Percentiles rank a stretch among this genome's conserved stretches.
These are phyloP conservation scores for Brachionichthys hirsutus DNA, from an alignment of 2,113 vertebrate species.

Conservation along the genomic window DNA sequence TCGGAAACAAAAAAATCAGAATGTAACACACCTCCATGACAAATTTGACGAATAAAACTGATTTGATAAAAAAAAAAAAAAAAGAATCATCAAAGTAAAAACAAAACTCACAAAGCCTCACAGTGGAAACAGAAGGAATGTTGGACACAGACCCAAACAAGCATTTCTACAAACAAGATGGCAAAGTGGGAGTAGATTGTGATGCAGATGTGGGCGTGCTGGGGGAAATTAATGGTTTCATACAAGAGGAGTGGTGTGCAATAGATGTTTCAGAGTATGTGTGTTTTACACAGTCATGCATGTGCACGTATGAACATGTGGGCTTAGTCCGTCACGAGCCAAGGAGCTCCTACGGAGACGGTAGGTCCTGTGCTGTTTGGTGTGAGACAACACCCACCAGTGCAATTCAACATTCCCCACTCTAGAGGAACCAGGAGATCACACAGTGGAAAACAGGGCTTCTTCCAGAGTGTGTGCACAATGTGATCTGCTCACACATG, in stretches of 20 bases:
- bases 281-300: not conserved
- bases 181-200: slow-evolving; percentile 29
- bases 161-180: not conserved
- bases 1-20: slow-evolving; percentile 8
- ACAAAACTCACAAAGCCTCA: slow-evolving; percentile 20
- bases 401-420: slow-evolving; percentile 49
- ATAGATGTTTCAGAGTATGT: not conserved
- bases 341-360: slow-evolving; percentile 15
- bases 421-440: slow-evolving; percentile 32
- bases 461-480: slow-evolving; percentile 24
- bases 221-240: slow-evolving; percentile 5
- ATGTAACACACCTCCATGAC: not conserved
- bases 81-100: not conserved
- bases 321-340: slow-evolving; percentile 24
- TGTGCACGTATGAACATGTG: not conserved
- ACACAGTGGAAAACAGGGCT: slow-evolving; percentile 2
- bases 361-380: slow-evolving; percentile 27
- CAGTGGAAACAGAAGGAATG: not conserved
- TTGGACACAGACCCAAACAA: slow-evolving; percentile 5
- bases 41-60: not conserved
- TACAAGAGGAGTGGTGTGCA: not conserved
- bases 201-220: slow-evolving; percentile 46
- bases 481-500: not conserved
- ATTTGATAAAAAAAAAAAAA: not conserved
- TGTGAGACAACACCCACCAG: slow-evolving; percentile 50